A percentile compares a stretch with the other conserved stretches of the same genome.
Conservation (phyloP, 2,888 invertebrate species). For the Tetragonula carbonaria region DNA sequence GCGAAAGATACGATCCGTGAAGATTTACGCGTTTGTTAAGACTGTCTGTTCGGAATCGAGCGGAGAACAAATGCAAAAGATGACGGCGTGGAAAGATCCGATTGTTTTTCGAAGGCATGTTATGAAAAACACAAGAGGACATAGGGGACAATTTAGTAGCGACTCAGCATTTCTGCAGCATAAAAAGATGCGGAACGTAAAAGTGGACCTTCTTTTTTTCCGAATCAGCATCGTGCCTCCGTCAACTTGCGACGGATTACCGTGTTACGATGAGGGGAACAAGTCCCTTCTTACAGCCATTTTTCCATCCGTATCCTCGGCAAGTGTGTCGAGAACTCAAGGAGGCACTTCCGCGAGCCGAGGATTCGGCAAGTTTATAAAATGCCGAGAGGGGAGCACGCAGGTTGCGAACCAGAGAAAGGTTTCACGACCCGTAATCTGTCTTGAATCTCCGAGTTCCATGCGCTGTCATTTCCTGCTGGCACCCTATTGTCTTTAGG, state of each 20-base stretch:
- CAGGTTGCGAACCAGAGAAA: conserved; percentile 56
- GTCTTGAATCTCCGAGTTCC: conserved; percentile 71
- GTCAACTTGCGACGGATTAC: conserved; percentile 64
- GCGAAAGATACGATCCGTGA: conserved; percentile 41
- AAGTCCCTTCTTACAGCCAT: conserved; percentile 7
- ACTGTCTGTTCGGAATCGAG: not conserved
- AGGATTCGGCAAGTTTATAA: conserved; percentile 75
- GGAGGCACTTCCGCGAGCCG: conserved; percentile 66
- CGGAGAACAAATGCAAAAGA: not conserved
- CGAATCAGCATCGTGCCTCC: conserved; percentile 66
- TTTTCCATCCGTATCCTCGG: conserved; percentile 53
- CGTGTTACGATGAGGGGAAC: conserved; percentile 39
- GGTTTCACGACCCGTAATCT: conserved; percentile 75
- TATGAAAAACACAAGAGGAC: conserved; percentile 11
- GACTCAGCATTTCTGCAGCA: conserved; percentile 45
- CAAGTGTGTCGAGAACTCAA: conserved; percentile 70
- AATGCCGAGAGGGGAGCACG: conserved; percentile 59
- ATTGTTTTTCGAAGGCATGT: not conserved
- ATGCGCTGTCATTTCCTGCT: conserved; percentile 72
- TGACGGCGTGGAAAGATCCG: not conserved
- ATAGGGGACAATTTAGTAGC: conserved; percentile 38
- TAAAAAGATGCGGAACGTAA: conserved; percentile 30
- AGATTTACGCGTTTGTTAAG: conserved; percentile 13
- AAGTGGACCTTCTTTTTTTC: conserved; percentile 44
- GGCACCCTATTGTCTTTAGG: conserved; percentile 79